Conservation (phyloP, 2,113 vertebrate genomes). For the Zingel zingel region DNA sequence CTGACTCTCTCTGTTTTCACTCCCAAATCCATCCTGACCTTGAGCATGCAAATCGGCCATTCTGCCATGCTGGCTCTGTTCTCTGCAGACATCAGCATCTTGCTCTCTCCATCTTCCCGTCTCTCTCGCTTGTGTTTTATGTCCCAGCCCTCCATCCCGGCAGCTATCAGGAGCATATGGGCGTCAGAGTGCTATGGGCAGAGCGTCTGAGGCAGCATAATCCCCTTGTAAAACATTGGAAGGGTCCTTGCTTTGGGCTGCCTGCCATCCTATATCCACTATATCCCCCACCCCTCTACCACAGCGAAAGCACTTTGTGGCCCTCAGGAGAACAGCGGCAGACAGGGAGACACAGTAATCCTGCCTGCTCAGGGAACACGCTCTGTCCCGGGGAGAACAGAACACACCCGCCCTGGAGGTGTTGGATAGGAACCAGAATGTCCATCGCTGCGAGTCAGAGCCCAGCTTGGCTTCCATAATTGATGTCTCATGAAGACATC, state of each 20-base stretch:
- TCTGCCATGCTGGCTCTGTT: background rate
- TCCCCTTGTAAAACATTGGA: slow-evolving; percentile 73
- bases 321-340: slow-evolving; percentile 28
- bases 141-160: slow-evolving; percentile 31
- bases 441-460: slow-evolving; percentile 38
- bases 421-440: slow-evolving; percentile 44
- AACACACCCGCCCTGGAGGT: slow-evolving; percentile 26
- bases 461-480: slow-evolving; percentile 57
- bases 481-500: slow-evolving; percentile 44
- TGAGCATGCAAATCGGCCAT: slow-evolving; percentile 47
- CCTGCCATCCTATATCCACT: slow-evolving; percentile 44
- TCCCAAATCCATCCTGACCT: slow-evolving; percentile 28
- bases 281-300: background rate
- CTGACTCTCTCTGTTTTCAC: slow-evolving; percentile 29
- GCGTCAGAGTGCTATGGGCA: slow-evolving; percentile 53
- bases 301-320: slow-evolving; percentile 28
- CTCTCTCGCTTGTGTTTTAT: slow-evolving; percentile 1
- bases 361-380: slow-evolving; percentile 15
- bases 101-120: slow-evolving; percentile 2
- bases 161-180: slow-evolving; percentile 64
- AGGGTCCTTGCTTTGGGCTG: slow-evolving; percentile 53
- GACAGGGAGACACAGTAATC: slow-evolving; percentile 50
- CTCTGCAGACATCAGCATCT: slow-evolving; percentile 48
- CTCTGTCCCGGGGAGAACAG: slow-evolving; percentile 21
- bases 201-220: slow-evolving; percentile 71